Percentiles rank a stretch among this genome's conserved stretches.
Evolutionary conservation across 2,113 vertebrate species (phyloP).

Genomic region (Ranitomeya variabilis): DNA sequence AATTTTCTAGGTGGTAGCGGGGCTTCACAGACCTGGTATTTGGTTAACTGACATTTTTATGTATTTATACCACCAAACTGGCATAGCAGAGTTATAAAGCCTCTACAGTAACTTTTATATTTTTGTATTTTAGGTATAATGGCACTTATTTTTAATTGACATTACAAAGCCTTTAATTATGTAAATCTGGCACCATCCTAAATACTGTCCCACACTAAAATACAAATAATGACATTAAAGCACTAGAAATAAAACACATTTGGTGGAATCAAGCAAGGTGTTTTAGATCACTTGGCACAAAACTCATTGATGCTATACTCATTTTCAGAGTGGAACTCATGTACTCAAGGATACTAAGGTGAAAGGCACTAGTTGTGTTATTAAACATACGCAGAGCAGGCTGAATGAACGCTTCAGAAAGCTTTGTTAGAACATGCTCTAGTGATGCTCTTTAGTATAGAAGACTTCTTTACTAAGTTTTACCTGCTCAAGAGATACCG

Average conservation of each 20-base stretch:
- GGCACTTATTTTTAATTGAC: not conserved
- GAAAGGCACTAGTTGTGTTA: conserved; percentile 19
- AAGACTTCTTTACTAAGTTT: conserved; percentile 60
- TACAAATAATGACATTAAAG: not conserved
- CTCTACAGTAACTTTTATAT: not conserved
- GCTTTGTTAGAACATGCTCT: conserved; percentile 77
- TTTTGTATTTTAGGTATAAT: not conserved
- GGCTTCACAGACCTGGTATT: not conserved
- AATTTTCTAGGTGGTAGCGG: not conserved
- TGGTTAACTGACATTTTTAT: not conserved
- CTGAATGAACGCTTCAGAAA: conserved; percentile 61
- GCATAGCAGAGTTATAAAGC: no score
- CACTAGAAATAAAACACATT: not conserved
- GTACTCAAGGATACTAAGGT: not conserved
- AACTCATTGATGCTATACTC: not conserved
- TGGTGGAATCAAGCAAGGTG: not conserved
- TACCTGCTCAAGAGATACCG: conserved; percentile 78
- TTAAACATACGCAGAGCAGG: conserved; percentile 25
- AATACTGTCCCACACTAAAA: not conserved
- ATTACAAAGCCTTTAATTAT: conserved; percentile 10
- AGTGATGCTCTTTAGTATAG: conserved; percentile 46
- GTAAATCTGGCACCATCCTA: not conserved
- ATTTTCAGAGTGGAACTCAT: conserved; percentile 18
- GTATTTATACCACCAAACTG: not conserved
- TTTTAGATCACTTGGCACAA: not conserved